These are phyloP conservation scores for Gobio gobio DNA, from an alignment of 2,113 vertebrate species.

Conservation along the genomic window DNA sequence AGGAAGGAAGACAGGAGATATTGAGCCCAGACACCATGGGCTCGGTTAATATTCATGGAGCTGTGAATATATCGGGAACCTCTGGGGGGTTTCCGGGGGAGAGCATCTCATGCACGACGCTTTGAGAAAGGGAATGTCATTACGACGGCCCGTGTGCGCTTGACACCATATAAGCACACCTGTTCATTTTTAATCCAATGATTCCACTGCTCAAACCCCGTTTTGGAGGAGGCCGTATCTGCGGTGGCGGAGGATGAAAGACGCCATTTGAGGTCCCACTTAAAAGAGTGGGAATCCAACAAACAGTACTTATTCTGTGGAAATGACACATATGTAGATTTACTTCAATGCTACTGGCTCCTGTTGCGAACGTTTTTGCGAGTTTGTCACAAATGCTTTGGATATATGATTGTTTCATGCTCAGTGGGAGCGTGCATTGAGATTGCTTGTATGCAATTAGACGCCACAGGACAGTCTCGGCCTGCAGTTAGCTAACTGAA, in stretches of 20 bases:
- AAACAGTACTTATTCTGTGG: slow-evolving; percentile 9
- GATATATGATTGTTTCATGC: neutral
- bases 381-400: neutral
- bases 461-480: neutral
- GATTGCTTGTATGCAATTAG: neutral
- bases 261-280: neutral
- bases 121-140: slow-evolving; percentile 60
- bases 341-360: neutral
- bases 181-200: slow-evolving; percentile 51
- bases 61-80: neutral
- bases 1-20: slow-evolving; percentile 32
- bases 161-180: neutral
- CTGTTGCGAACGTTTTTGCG: neutral
- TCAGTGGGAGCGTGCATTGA: neutral
- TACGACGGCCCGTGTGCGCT: slow-evolving; percentile 55
- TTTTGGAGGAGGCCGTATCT: neutral
- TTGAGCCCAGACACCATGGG: slow-evolving; percentile 29
- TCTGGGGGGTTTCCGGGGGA: neutral
- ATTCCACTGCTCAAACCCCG: slow-evolving; percentile 21
- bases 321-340: neutral
- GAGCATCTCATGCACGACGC: slow-evolving; percentile 54
- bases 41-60: slow-evolving; percentile 45
- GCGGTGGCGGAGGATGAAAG: neutral
- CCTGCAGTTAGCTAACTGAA: neutral
- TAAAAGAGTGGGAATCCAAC: slow-evolving; percentile 2